Conservation (phyloP, 2,888 invertebrate species). For the Oxyteleia sp. region DNA sequence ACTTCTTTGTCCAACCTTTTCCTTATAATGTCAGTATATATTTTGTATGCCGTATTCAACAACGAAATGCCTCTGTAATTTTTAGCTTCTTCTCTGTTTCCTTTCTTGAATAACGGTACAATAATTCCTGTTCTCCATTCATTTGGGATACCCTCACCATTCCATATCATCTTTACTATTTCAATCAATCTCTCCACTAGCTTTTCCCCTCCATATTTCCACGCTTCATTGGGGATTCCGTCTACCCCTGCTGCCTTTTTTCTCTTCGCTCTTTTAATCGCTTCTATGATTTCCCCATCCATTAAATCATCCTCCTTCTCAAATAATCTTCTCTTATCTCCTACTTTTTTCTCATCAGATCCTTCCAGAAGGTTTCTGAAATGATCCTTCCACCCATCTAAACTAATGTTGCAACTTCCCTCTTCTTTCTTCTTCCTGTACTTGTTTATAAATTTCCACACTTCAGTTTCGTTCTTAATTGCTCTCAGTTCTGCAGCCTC, state of each 20-base stretch:
- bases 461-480: constrained; percentile 1
- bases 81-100: constrained; percentile 21
- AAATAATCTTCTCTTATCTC: neutral
- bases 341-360: neutral
- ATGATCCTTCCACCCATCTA: constrained; percentile 42
- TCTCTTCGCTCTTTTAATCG: constrained; percentile 15
- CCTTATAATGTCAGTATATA: neutral
- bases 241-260: constrained; percentile 44
- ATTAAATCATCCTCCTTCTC: too few relatives aligned
- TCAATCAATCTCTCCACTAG: too few relatives aligned
- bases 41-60: neutral
- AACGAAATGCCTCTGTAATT: constrained; percentile 73
- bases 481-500: neutral
- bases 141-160: constrained; percentile 39
- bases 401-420: constrained; percentile 25
- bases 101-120: constrained; percentile 61
- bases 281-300: neutral
- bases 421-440: constrained; percentile 17
- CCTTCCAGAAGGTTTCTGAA: constrained; percentile 28
- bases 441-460: constrained; percentile 17
- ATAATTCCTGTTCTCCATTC: constrained; percentile 66
- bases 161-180: too few relatives aligned
- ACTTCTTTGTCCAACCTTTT: neutral
- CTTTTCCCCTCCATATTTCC: constrained; percentile 5
- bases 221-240: constrained; percentile 27